phyloP scores from a whole-genome alignment of 35 echinoderm and acorn worm species.

The Hemicentrotus pulcherrimus region DNA sequence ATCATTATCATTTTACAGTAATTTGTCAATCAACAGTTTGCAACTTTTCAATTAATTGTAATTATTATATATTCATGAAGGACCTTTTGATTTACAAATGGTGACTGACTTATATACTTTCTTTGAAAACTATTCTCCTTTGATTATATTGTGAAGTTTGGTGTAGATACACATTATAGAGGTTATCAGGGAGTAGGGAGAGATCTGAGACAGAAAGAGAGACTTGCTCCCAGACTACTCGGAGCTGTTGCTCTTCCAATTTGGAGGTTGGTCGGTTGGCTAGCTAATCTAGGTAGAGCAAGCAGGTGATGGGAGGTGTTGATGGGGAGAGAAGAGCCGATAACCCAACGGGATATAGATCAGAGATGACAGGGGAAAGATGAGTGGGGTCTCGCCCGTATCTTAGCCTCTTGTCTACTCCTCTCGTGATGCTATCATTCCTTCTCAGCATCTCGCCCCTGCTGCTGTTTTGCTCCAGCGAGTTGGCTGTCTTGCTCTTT shows the following conservation, averaged over 20 bases:
- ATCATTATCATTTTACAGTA: too few species aligned
- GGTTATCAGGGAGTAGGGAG: too few species aligned
- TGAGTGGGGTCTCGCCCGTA: neutral
- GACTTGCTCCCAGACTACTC: conserved; percentile 27
- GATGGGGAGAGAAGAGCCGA: conserved; percentile 16
- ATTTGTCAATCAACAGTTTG: too few species aligned
- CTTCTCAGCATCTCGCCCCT: neutral
- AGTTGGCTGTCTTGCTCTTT: neutral
- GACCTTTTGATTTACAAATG: too few species aligned
- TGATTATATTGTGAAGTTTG: too few species aligned
- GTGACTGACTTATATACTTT: too few species aligned
- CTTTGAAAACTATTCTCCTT: too few species aligned
- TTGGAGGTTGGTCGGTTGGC: neutral
- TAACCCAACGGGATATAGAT: conserved; percentile 45
- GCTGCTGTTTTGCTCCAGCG: neutral
- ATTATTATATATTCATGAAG: too few species aligned
- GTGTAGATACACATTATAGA: too few species aligned
- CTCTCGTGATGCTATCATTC: neutral
- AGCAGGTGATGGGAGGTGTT: conserved; percentile 44
- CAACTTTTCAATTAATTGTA: too few species aligned
- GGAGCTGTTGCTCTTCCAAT: conserved; percentile 46
- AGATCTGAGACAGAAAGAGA: neutral
- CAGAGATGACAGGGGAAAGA: conserved; percentile 36
- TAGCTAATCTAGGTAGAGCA: conserved; percentile 12
- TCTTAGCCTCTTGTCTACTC: conserved; percentile 12